These are phyloP conservation scores for Mesorhabditis belari DNA, from an alignment of 2,888 invertebrate species.

Conservation along the genomic window DNA sequence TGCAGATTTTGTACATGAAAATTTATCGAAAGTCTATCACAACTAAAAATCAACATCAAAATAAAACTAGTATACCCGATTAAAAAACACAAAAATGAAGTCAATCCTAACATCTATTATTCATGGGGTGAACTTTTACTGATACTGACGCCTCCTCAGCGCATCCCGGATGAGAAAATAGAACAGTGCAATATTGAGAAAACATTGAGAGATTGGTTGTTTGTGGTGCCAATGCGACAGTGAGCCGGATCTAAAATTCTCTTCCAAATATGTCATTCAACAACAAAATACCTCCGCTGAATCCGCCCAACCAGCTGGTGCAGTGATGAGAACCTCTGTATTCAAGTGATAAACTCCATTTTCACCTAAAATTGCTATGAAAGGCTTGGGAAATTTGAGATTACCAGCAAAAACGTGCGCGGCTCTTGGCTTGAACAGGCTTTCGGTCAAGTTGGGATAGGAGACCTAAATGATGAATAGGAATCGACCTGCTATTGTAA, in stretches of 20 bases:
- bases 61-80: too few species aligned
- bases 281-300: too few species aligned
- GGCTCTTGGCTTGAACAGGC: neutral
- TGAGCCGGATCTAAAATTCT: neutral
- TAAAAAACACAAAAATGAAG: too few species aligned
- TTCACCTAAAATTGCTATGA: neutral
- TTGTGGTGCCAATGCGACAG: neutral
- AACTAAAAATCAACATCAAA: too few species aligned
- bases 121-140: neutral
- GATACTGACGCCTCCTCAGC: neutral
- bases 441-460: neutral
- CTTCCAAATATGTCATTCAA: too few species aligned
- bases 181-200: neutral
- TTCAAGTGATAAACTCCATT: neutral
- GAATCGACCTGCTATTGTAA: too few species aligned
- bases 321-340: neutral
- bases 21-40: too few species aligned
- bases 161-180: neutral
- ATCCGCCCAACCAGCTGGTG: neutral
- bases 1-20: too few species aligned
- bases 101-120: too few species aligned
- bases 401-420: neutral
- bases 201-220: neutral
- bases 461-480: neutral
- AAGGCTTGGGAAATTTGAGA: too few species aligned